A percentile compares a stretch with the other conserved stretches of the same genome.
Conservation (phyloP, 2,113 vertebrate species). For the Dunckerocampus dactyliophorus region DNA sequence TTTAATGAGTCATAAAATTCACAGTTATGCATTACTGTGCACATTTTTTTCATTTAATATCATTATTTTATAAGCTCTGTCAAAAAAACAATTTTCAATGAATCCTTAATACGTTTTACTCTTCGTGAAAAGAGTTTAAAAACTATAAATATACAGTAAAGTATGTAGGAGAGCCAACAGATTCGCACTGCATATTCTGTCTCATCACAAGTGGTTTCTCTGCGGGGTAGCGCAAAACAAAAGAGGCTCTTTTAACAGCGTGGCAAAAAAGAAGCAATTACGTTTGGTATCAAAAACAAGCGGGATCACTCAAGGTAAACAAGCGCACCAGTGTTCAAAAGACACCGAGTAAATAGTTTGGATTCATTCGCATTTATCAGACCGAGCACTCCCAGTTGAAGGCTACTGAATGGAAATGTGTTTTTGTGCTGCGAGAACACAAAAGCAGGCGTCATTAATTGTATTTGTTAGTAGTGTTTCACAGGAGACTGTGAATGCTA, state of each 20-base stretch:
- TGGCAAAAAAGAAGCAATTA: constrained; percentile 15
- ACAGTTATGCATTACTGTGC: constrained; percentile 36
- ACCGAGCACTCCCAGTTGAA: neutral
- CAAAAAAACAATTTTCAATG: constrained; percentile 16
- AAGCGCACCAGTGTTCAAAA: constrained; percentile 15
- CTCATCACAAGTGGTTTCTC: constrained; percentile 27
- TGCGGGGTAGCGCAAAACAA: constrained; percentile 20
- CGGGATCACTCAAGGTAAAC: constrained; percentile 18
- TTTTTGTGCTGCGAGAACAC: neutral
- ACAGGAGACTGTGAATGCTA: too few relatives aligned
- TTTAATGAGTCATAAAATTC: constrained; percentile 55
- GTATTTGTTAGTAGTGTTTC: neutral
- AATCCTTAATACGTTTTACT: constrained; percentile 16
- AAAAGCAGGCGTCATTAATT: neutral
- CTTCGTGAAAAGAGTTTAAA: constrained; percentile 22
- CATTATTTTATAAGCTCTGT: constrained; percentile 21
- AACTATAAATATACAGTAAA: too few relatives aligned
- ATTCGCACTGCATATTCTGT: neutral
- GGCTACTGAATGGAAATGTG: neutral
- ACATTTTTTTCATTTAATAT: constrained; percentile 19
- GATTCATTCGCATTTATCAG: constrained; percentile 12
- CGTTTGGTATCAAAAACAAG: constrained; percentile 13
- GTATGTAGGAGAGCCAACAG: too few relatives aligned
- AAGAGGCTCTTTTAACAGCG: constrained; percentile 1
- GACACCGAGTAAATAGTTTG: constrained; percentile 13